These are phyloP conservation scores for Parnassius mnemosyne DNA, from an alignment of 2,888 invertebrate genomes.

Conservation along the genomic window DNA sequence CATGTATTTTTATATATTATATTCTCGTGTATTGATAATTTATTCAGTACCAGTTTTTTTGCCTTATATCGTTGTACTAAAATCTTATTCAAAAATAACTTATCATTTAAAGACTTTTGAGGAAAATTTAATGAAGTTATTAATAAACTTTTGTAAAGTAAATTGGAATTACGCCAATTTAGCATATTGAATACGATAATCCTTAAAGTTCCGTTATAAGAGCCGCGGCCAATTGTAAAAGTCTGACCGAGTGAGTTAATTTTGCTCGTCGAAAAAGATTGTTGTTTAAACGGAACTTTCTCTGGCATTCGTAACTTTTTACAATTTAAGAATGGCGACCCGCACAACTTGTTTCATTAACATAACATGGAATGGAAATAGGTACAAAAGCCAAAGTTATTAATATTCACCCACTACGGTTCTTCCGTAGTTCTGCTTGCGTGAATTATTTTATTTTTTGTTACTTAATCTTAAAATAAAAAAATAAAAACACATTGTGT, in stretches of 20 bases:
- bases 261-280: conserved; percentile 5
- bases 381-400: conserved; percentile 11
- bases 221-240: not conserved
- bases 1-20: too few species aligned
- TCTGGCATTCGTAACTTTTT: conserved; percentile 23
- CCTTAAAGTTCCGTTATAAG: conserved; percentile 3
- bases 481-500: too few species aligned
- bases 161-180: too few species aligned
- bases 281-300: conserved; percentile 22
- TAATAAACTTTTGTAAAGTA: not conserved
- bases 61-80: too few species aligned
- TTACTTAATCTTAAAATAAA: not conserved
- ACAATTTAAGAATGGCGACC: conserved; percentile 17
- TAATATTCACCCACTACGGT: conserved; percentile 20
- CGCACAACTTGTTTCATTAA: conserved; percentile 23
- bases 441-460: conserved; percentile 4
- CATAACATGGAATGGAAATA: conserved; percentile 25
- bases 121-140: not conserved
- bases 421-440: conserved; percentile 1
- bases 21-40: too few species aligned
- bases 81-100: too few species aligned
- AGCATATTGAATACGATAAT: too few species aligned
- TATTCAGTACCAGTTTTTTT: too few species aligned
- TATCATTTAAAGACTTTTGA: not conserved
- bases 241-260: conserved; percentile 16